These are phyloP conservation scores for Typhlichthys subterraneus DNA, from an alignment of 2,797 vertebrate genomes.

Conservation along the genomic window DNA sequence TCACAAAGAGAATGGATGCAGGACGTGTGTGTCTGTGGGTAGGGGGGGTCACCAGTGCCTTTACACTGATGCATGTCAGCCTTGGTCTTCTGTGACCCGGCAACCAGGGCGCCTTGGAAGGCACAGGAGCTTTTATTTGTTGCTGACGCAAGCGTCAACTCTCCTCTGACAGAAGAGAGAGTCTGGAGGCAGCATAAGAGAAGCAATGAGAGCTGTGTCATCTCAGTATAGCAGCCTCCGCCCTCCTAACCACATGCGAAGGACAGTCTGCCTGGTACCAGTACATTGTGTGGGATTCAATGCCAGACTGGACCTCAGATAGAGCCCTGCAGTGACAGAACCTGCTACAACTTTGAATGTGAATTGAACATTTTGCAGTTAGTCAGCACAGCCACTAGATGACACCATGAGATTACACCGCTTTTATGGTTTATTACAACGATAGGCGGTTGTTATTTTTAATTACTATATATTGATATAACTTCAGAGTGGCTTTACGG, in stretches of 20 bases:
- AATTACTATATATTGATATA: background rate
- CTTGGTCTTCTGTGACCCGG: conserved; percentile 70
- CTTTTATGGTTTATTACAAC: conserved; percentile 71
- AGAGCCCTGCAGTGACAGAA: too few species aligned
- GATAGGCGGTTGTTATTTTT: background rate
- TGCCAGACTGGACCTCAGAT: too few species aligned
- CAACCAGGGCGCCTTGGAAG: conserved; percentile 61
- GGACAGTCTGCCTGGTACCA: too few species aligned
- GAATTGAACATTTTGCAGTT: conserved; percentile 80
- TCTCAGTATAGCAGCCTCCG: too few species aligned
- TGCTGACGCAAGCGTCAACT: conserved; percentile 47
- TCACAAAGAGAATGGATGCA: too few species aligned
- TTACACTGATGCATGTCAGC: conserved; percentile 70
- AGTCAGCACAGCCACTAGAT: conserved; percentile 90
- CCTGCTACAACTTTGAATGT: too few species aligned
- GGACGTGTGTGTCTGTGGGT: too few species aligned
- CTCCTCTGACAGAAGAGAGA: conserved; percentile 7
- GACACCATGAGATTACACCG: conserved; percentile 91
- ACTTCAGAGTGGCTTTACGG: too few species aligned
- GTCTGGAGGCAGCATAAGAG: background rate
- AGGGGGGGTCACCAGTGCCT: conserved; percentile 32
- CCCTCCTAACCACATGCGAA: too few species aligned
- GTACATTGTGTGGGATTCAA: too few species aligned
- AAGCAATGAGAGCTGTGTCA: too few species aligned
- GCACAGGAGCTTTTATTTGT: conserved; percentile 49